phyloP scores from a whole-genome alignment of 2,888 invertebrate genomes.

The Papilio demoleus region DNA sequence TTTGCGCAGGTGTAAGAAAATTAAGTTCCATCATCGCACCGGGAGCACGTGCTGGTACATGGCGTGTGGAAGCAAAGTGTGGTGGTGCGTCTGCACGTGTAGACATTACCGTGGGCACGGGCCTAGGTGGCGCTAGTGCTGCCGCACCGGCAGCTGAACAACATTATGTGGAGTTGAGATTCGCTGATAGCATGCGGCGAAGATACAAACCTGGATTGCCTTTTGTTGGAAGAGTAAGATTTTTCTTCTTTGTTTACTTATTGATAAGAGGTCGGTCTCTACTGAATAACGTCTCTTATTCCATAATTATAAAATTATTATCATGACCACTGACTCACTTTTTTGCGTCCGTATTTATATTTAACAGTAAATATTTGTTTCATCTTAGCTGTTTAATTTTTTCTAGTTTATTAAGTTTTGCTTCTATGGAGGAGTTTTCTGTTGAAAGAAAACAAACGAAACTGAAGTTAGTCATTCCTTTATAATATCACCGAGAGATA shows the following conservation, averaged over 20 bases:
- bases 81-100: slow-evolving; percentile 83
- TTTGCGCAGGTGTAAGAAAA: slow-evolving; percentile 82
- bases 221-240: slow-evolving; percentile 85
- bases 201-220: slow-evolving; percentile 87
- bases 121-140: slow-evolving; percentile 67
- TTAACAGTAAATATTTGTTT: background rate
- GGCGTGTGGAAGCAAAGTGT: slow-evolving; percentile 81
- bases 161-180: slow-evolving; percentile 86
- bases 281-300: too few relatives aligned
- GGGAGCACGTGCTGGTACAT: slow-evolving; percentile 82
- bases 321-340: too few relatives aligned
- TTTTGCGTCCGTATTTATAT: background rate
- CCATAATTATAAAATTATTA: too few relatives aligned
- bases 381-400: background rate
- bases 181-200: slow-evolving; percentile 85
- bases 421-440: background rate
- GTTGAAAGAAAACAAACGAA: background rate
- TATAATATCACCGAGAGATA: background rate
- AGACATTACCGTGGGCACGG: slow-evolving; percentile 80
- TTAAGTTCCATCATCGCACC: slow-evolving; percentile 82
- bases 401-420: background rate
- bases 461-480: too few relatives aligned
- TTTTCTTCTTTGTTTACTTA: background rate
- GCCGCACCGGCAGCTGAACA: slow-evolving; percentile 86
- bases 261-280: too few relatives aligned